These are phyloP conservation scores for Lingula anatina DNA, from an alignment of 2,888 invertebrate genomes.

Conservation along the genomic window DNA sequence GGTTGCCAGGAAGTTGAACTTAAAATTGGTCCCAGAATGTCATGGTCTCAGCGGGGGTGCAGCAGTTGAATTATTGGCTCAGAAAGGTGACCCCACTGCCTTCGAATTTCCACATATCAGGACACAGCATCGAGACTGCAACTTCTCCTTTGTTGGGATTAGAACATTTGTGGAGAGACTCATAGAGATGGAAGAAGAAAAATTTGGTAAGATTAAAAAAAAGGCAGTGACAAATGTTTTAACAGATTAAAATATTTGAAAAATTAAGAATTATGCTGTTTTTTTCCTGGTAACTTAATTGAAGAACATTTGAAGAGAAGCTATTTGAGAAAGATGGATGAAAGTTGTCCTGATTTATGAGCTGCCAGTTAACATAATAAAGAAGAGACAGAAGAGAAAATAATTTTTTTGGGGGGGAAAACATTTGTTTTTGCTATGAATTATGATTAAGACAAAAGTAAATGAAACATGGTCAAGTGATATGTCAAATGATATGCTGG, in stretches of 20 bases:
- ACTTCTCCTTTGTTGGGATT: conserved; percentile 83
- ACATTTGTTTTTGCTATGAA: too few relatives aligned
- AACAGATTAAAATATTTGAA: too few relatives aligned
- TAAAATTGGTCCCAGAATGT: conserved; percentile 72
- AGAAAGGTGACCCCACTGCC: conserved; percentile 55
- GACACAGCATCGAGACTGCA: conserved; percentile 66
- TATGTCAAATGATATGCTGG: too few relatives aligned
- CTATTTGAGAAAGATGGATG: too few relatives aligned
- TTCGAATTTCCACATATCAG: conserved; percentile 61
- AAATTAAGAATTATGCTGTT: background rate
- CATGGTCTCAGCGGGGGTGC: conserved; percentile 73
- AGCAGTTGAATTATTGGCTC: conserved; percentile 79
- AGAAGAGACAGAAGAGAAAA: too few relatives aligned
- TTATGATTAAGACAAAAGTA: too few relatives aligned
- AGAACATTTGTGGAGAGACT: conserved; percentile 20
- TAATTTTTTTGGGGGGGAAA: too few relatives aligned
- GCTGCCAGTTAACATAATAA: too few relatives aligned
- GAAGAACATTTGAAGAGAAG: too few relatives aligned
- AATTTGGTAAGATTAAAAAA: conserved; percentile 25
- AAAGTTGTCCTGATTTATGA: too few relatives aligned
- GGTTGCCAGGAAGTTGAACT: conserved; percentile 77
- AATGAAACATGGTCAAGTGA: too few relatives aligned
- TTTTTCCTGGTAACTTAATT: background rate
- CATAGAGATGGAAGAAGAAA: conserved; percentile 27
- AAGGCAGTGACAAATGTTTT: background rate